Percentiles rank a stretch among this genome's conserved stretches.
phyloP scores from a whole-genome alignment of 2,888 invertebrate genomes.

The Melieria picta region DNA sequence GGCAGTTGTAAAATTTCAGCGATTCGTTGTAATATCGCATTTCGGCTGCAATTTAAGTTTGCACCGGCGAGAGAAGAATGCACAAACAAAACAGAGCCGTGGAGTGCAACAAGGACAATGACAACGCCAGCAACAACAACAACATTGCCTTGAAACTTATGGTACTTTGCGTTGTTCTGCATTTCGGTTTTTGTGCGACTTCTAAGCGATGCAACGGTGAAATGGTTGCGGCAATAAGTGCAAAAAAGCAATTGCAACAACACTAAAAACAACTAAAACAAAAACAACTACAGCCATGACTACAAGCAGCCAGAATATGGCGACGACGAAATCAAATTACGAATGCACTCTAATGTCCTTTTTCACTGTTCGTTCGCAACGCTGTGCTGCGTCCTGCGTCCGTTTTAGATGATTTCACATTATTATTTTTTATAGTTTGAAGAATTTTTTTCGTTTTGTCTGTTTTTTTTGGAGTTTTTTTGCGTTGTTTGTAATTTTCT shows the following conservation, averaged over 20 bases:
- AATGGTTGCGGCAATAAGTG: background rate
- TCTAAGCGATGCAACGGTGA: background rate
- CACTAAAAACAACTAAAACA: background rate
- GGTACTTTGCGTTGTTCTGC: too few species aligned
- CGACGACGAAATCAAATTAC: conserved; percentile 22
- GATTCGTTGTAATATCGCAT: conserved; percentile 5
- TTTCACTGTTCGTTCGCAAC: too few species aligned
- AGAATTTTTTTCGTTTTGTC: too few species aligned
- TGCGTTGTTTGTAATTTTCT: too few species aligned
- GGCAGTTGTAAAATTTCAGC: conserved; percentile 4
- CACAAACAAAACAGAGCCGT: background rate
- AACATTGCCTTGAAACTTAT: too few species aligned
- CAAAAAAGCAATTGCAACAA: background rate
- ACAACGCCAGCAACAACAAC: background rate
- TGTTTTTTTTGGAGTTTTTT: too few species aligned
- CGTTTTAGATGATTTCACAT: too few species aligned
- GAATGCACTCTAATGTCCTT: conserved; percentile 23
- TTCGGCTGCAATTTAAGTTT: conserved; percentile 24
- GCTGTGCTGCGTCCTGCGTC: too few species aligned
- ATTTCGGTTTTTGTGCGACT: too few species aligned
- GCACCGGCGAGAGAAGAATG: background rate
- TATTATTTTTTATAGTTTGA: too few species aligned
- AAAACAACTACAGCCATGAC: background rate
- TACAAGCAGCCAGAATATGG: background rate
- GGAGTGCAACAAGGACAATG: conserved; percentile 1